Conservation (phyloP, 92 coral and sea anemone genomes). For the Epizoanthus scotinus region DNA sequence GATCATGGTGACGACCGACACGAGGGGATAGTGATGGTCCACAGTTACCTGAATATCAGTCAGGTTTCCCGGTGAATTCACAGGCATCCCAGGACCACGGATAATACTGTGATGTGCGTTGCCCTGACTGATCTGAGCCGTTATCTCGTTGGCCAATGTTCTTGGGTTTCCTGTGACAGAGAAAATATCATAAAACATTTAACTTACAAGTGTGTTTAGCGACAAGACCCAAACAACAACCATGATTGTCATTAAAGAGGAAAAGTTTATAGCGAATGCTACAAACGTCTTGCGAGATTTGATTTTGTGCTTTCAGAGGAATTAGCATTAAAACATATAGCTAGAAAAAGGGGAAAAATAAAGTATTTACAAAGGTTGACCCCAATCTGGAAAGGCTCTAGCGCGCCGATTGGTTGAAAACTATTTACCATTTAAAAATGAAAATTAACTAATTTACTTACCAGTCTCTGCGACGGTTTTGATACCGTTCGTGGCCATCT, state of each 20-base stretch:
- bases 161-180: background rate
- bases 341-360: too few species aligned
- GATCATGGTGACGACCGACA: conserved; percentile 54
- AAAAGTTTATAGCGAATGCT: too few species aligned
- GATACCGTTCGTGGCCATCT: conserved; percentile 39
- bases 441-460: background rate
- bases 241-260: background rate
- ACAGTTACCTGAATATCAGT: conserved; percentile 18
- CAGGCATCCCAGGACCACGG: background rate
- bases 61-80: background rate
- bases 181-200: background rate
- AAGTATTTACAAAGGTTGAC: too few species aligned
- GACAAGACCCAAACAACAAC: background rate
- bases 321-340: too few species aligned
- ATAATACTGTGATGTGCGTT: background rate
- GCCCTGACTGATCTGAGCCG: background rate
- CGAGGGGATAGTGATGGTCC: conserved; percentile 28
- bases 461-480: conserved; percentile 49
- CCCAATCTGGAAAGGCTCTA: too few species aligned
- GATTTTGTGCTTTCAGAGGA: too few species aligned
- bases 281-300: too few species aligned
- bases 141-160: conserved; percentile 1
- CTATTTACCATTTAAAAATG: too few species aligned
- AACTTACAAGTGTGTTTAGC: too few species aligned
- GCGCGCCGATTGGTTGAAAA: too few species aligned